These are phyloP conservation scores for Isaurus tuberculatus DNA, from an alignment of 92 coral and sea anemone species.

Conservation along the genomic window DNA sequence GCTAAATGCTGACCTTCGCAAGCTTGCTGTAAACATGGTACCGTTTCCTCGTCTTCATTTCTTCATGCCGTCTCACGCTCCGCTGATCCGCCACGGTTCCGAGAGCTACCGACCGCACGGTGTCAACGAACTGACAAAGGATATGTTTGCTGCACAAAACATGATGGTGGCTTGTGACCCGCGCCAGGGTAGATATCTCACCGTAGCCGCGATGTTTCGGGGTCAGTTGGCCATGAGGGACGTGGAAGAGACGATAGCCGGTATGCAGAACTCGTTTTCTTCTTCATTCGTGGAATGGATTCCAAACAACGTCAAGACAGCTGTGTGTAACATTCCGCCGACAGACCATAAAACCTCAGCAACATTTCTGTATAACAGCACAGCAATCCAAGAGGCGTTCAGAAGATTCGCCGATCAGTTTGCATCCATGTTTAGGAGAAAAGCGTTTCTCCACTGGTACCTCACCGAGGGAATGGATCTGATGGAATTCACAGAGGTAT, in stretches of 20 bases:
- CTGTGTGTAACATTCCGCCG: slow-evolving; percentile 96
- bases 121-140: slow-evolving; percentile 89
- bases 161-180: slow-evolving; percentile 99
- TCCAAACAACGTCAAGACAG: slow-evolving; percentile 96
- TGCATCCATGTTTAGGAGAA: slow-evolving; percentile 94
- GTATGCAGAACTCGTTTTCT: slow-evolving; percentile 85
- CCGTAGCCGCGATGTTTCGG: slow-evolving; percentile 98
- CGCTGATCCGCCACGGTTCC: slow-evolving; percentile 80
- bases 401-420: slow-evolving; percentile 93
- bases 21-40: slow-evolving; percentile 96
- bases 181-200: slow-evolving; percentile 88
- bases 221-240: slow-evolving; percentile 97
- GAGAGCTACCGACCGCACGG: slow-evolving; percentile 77
- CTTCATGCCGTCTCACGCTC: slow-evolving; percentile 95
- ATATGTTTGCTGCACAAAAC: slow-evolving; percentile 94
- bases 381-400: slow-evolving; percentile 96
- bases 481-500: slow-evolving; percentile 97
- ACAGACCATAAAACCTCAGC: slow-evolving; percentile 86
- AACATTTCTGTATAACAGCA: slow-evolving; percentile 95
- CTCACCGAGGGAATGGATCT: slow-evolving; percentile 97
- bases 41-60: slow-evolving; percentile 98
- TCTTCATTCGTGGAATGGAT: slow-evolving; percentile 98
- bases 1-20: slow-evolving; percentile 96
- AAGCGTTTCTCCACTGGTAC: slow-evolving; percentile 98
- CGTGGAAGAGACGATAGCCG: slow-evolving; percentile 86